Evolutionary conservation across 1,140 invertebrate species (phyloP), one percentile per base, ranked within the genome.

Genomic region (Cepaea nemoralis): DNA sequence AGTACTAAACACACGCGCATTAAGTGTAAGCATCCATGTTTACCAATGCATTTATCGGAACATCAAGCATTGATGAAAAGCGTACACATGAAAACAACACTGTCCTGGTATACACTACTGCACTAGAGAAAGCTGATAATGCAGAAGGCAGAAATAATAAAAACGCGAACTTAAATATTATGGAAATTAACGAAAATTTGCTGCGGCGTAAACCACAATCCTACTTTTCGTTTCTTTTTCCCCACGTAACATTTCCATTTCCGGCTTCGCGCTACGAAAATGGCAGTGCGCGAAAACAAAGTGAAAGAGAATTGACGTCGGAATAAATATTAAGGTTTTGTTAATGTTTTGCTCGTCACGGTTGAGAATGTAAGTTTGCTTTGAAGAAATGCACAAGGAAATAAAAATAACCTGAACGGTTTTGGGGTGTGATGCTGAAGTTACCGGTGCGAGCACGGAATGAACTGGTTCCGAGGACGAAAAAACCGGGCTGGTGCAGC

Each of bases 281-380:
- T 63, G 59, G 27, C 59, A 27, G 33, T 27, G 2, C 27, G 8
- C 59, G 59, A 63, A 63, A 31, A 63, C 27, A 63, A 31, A 55
- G 27, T 6, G n/a, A 63, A 63, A 6, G 27, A 2, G 59, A 63
- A n/a, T 63, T 63, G 59, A 63, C 27, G 27, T 31, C 59, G 59
- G 27, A 63, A 31, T 31, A 27, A 63, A 63, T 63, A 63, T 16
- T n/a, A 63, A 27, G n/a, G n/a, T 63, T n/a, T 63, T 63, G n/a
- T 27, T 63, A 6, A 31, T 63, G 59, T 16, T 27, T 31, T 2
- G n/a, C 16, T 19, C 59, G 59, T 63, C 59, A 63, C 27, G 59
- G 59, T 63, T 63, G 59, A 63, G 59, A 31, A 8, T 63, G 59
- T 3, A 31, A 63, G 59, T 31, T 63, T 63, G 59, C 59, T 63